Conservation (phyloP, 2,113 vertebrate genomes). For the Uria aalge region DNA sequence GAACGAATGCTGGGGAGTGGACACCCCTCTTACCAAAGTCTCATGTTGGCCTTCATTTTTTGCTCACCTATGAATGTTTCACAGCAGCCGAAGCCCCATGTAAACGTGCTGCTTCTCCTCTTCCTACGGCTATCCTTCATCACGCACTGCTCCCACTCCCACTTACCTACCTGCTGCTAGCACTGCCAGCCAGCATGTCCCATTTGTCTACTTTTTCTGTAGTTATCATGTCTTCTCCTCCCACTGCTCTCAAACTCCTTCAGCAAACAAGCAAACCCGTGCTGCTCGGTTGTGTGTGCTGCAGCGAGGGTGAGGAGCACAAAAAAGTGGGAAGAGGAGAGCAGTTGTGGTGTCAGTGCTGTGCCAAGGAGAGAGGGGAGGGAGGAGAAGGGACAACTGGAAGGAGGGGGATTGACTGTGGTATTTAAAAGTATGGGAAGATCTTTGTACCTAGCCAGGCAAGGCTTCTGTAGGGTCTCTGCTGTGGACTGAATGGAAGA, state of each 20-base stretch:
- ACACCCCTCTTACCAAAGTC: neutral
- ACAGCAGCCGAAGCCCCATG: neutral
- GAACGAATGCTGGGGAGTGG: neutral
- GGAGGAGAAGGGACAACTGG: neutral
- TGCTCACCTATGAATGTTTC: neutral
- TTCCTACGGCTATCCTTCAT: neutral
- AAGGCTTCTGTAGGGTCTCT: neutral
- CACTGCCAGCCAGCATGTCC: neutral
- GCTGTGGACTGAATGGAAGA: neutral
- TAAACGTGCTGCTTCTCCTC: neutral
- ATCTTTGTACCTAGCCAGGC: neutral
- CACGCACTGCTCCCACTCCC: neutral
- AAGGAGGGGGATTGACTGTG: neutral
- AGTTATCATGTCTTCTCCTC: neutral
- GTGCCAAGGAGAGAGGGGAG: neutral
- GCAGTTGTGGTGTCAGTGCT: no score
- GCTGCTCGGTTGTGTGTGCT: neutral
- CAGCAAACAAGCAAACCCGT: neutral
- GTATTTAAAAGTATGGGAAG: neutral
- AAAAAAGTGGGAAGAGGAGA: neutral
- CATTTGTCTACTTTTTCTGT: neutral
- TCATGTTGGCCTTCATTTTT: neutral
- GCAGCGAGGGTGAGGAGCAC: neutral
- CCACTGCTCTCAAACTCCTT: neutral
- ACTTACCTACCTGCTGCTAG: neutral